phyloP scores from a whole-genome alignment of 2,888 invertebrate species.

The Dromius quadrimaculatus region DNA sequence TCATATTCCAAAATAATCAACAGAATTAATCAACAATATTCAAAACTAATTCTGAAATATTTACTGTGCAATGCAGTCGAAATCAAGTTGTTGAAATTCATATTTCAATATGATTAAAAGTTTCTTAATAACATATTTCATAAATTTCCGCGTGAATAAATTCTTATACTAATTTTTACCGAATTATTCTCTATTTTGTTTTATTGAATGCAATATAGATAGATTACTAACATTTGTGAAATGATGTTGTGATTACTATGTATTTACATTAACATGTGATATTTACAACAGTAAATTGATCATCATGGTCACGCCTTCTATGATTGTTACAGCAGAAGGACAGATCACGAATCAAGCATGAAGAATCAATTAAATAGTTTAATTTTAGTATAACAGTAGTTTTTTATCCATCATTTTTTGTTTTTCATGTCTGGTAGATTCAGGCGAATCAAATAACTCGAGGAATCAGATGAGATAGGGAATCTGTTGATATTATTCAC shows the following conservation, averaged over 20 bases:
- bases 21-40: conserved; percentile 3
- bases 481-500: too few relatives aligned
- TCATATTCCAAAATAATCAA: conserved; percentile 11
- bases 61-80: conserved; percentile 16
- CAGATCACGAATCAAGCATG: too few relatives aligned
- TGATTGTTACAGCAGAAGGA: too few relatives aligned
- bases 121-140: conserved; percentile 30
- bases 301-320: conserved; percentile 2
- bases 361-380: too few relatives aligned
- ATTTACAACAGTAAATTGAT: conserved; percentile 1
- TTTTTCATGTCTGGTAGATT: too few relatives aligned
- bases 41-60: conserved; percentile 24
- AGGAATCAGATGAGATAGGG: too few relatives aligned
- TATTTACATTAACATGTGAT: not conserved
- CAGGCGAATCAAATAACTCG: too few relatives aligned
- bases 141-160: conserved; percentile 27
- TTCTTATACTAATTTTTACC: too few relatives aligned
- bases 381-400: too few relatives aligned
- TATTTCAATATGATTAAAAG: conserved; percentile 21
- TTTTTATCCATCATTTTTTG: too few relatives aligned
- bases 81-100: conserved; percentile 26
- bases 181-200: too few relatives aligned
- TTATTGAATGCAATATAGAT: too few relatives aligned
- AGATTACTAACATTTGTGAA: conserved; percentile 3
- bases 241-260: not conserved